Conservation (phyloP, 2,113 vertebrate species). For the Saguinus imperator region DNA sequence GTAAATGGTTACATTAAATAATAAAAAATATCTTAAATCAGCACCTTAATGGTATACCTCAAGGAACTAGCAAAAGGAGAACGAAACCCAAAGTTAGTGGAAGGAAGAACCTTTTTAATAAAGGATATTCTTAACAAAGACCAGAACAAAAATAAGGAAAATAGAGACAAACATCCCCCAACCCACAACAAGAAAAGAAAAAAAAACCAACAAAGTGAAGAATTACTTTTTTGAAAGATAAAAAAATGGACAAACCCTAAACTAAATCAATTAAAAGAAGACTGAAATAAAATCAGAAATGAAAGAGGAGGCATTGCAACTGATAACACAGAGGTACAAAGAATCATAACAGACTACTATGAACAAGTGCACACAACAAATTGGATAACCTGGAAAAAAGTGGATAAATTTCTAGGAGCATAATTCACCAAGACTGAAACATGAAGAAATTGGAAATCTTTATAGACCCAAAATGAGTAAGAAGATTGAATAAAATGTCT, state of each 20-base stretch:
- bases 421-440: neutral
- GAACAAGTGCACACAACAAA: neutral
- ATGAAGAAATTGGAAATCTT: neutral
- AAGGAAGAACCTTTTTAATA: neutral
- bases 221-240: neutral
- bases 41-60: neutral
- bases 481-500: neutral
- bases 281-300: neutral
- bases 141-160: neutral
- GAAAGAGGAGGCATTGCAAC: neutral
- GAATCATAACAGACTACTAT: neutral
- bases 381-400: neutral
- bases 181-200: neutral
- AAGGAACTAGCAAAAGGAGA: neutral
- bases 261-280: neutral
- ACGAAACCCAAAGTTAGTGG: neutral
- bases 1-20: neutral
- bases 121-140: neutral
- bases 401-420: neutral
- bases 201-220: neutral
- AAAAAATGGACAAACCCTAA: neutral
- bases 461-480: neutral
- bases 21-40: neutral
- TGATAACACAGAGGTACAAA: neutral
- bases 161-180: rapidly evolving